A percentile compares a stretch with the other conserved stretches of the same genome.
These are phyloP conservation scores for Achatina immaculata DNA, from an alignment of 1,140 invertebrate species.

Conservation along the genomic window DNA sequence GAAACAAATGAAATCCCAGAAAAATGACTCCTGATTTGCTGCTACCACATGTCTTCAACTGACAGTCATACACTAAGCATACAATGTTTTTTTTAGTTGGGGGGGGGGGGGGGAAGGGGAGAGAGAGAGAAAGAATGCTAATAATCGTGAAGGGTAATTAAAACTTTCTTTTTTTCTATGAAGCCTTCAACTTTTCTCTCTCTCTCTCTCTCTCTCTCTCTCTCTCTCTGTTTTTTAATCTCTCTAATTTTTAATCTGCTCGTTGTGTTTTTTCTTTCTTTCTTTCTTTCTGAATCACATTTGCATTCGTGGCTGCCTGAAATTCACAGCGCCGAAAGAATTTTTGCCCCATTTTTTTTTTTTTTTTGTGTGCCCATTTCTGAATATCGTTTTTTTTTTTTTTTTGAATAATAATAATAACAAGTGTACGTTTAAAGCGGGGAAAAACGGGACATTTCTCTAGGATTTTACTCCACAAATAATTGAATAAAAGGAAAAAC, in stretches of 20 bases:
- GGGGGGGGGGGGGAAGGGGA: not conserved
- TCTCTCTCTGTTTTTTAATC: conserved; percentile 6
- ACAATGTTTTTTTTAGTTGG: too few species aligned
- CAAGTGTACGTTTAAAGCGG: too few species aligned
- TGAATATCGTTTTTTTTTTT: not conserved
- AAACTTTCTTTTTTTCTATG: not conserved
- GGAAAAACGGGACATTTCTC: not conserved
- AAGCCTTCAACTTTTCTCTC: not conserved
- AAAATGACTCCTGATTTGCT: too few species aligned
- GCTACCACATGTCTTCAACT: too few species aligned
- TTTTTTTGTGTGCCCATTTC: not conserved
- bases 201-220: conserved; percentile 25
- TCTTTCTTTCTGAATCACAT: not conserved
- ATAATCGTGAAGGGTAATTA: not conserved
- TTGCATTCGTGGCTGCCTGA: not conserved
- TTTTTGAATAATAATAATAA: too few species aligned
- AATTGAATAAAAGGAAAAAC: not conserved
- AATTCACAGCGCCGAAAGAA: not conserved
- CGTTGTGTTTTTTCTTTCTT: not conserved
- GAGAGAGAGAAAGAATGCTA: not conserved
- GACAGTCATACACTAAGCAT: too few species aligned
- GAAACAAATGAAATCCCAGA: too few species aligned
- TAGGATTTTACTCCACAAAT: too few species aligned
- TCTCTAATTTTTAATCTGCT: not conserved
- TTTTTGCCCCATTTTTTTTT: not conserved